phyloP scores from a whole-genome alignment of 1,140 invertebrate species.

The Portunus trituberculatus region DNA sequence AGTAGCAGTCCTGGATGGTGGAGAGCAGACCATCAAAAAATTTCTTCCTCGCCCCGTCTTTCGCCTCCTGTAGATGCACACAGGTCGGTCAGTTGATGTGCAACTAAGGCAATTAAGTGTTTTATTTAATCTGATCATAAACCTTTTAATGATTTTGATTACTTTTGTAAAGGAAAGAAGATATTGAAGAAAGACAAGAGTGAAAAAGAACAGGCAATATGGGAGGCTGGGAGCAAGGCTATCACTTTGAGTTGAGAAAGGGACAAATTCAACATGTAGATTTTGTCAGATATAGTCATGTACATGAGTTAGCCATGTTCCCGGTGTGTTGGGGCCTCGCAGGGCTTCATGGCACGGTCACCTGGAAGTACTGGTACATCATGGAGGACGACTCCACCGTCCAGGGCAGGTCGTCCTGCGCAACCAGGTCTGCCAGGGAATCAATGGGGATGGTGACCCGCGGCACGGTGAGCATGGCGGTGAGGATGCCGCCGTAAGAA shows the following conservation, averaged over 20 bases:
- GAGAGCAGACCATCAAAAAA: slow-evolving; percentile 6
- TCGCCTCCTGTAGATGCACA: slow-evolving; percentile 13
- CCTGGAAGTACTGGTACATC: slow-evolving; percentile 45
- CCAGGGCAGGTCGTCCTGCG: slow-evolving; percentile 45
- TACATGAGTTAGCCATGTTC: not conserved
- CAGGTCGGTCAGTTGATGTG: not conserved
- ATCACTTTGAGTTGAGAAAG: too few relatives aligned
- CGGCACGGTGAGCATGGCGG: slow-evolving; percentile 54
- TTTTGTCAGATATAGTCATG: not conserved
- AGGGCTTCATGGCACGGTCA: not conserved
- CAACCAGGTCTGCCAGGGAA: slow-evolving; percentile 44
- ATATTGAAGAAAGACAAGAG: not conserved
- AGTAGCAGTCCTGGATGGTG: slow-evolving; percentile 36
- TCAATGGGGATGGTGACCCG: slow-evolving; percentile 50
- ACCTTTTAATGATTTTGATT: not conserved
- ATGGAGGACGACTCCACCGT: slow-evolving; percentile 34
- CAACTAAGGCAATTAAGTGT: not conserved
- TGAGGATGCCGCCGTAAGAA: slow-evolving; percentile 55
- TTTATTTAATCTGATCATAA: not conserved
- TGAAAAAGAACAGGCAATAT: too few relatives aligned
- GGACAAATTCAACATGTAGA: not conserved
- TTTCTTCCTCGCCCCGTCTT: slow-evolving; percentile 9
- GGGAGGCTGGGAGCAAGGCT: too few relatives aligned
- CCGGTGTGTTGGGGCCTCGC: not conserved
- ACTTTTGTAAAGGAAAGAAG: not conserved